Evolutionary conservation across 2,888 invertebrate genomes (phyloP), one percentile per base, ranked within the genome.

Genomic region (Drosophila pegasa): DNA sequence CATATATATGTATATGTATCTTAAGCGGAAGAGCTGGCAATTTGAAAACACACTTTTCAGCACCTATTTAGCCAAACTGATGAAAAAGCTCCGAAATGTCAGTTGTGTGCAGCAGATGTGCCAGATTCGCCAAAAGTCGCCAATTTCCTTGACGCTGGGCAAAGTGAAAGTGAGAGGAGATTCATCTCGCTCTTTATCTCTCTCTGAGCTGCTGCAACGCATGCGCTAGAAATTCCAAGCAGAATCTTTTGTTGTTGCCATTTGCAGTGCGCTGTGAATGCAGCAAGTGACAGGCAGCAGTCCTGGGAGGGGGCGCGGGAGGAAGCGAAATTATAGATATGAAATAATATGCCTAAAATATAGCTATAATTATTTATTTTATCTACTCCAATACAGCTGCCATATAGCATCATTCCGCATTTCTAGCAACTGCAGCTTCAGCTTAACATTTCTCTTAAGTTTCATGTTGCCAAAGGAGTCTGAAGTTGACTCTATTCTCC

Each of bases 101-200:
- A 45, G 43, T 45, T 45, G 9, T 9, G 27, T 45, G 43, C 43
- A 45, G 43, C 43, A 45, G 10, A 45, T 45, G 43, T 45, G 43
- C 43, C 43, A 45, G 43, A 45, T 45, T 45, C 25, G 43, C 25
- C 43, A 43, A 43, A 43, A 43, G 43, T 43, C 43, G 43, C 43
- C 41, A 33, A 41, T 45, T 60, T 52, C 48, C 58, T 60, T 69
- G 38, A 66, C 65, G 56, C 41, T 66, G 48, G 48, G 67, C 60
- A 41, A 47, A 74, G 80, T 81, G 69, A 79, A 65, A 75, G 80
- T 71, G 62, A 71, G 68, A 2, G 5, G 22, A 41, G 41, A 9
- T 9, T 0, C 16, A 43, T 3, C 40, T 40, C 40, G 18, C 40
- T 40, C 6, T 6, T 18, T 16, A 4, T 8, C 41, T 25, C 43